phyloP scores from a whole-genome alignment of 2,113 vertebrate species.

The Dryoscopus gambensis region DNA sequence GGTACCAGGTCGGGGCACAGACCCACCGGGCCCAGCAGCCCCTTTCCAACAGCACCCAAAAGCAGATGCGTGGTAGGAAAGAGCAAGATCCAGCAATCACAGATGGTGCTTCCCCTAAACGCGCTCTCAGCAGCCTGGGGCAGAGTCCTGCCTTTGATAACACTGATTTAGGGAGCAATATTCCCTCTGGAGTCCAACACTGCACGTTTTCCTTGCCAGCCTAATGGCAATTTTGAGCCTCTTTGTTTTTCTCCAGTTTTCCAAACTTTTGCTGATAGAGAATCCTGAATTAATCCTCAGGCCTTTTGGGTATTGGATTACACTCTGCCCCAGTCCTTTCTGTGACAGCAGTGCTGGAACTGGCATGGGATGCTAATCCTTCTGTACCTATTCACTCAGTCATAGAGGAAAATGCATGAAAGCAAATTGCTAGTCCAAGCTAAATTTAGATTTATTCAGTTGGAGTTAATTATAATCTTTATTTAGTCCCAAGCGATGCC shows the following conservation, averaged over 20 bases:
- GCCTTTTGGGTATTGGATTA: constrained; percentile 44
- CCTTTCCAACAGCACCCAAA: accelerated
- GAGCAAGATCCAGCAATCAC: background rate
- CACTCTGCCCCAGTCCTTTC: background rate
- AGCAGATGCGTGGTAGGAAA: background rate
- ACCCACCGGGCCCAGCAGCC: background rate
- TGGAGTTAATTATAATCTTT: constrained; percentile 81
- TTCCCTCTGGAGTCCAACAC: background rate
- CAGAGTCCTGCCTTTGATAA: background rate
- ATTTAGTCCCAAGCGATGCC: constrained; percentile 77
- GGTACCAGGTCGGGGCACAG: accelerated
- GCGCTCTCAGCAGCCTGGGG: background rate
- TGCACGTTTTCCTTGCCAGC: background rate
- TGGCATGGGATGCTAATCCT: constrained; percentile 24
- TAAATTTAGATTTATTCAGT: constrained; percentile 80
- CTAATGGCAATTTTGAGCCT: background rate
- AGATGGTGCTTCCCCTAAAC: background rate
- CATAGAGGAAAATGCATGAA: constrained; percentile 41
- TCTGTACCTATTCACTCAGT: constrained; percentile 18
- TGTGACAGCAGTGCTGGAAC: constrained; percentile 16
- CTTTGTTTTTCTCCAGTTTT: background rate
- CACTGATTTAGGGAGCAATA: background rate
- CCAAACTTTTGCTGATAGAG: constrained; percentile 28
- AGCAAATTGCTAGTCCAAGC: constrained; percentile 65
- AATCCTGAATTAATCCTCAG: constrained; percentile 26